These are phyloP conservation scores for Lycia hirtaria DNA, from an alignment of 2,888 invertebrate genomes.

Conservation along the genomic window DNA sequence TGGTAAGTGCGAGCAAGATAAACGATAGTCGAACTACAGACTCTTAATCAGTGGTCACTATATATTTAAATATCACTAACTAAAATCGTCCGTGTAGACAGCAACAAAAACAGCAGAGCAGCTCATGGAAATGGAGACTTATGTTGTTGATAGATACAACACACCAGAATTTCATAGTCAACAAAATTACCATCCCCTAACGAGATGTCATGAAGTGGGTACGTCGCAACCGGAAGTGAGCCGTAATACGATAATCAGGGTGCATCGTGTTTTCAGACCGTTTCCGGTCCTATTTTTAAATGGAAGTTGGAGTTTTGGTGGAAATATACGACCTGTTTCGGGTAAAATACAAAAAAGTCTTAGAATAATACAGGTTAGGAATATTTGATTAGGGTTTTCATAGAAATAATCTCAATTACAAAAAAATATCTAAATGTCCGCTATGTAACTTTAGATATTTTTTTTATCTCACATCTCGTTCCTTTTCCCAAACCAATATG, in stretches of 20 bases:
- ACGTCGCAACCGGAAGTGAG: constrained; percentile 26
- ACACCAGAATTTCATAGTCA: neutral
- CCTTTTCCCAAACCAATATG: no score
- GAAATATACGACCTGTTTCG: neutral
- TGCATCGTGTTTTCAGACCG: constrained; percentile 12
- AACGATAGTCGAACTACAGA: no score
- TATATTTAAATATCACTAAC: no score
- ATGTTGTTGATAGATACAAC: neutral
- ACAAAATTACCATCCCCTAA: constrained; percentile 12
- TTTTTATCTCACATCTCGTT: no score
- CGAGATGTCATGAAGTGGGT: constrained; percentile 28
- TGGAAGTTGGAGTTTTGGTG: neutral
- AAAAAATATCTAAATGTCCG: no score
- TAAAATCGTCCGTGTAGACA: no score
- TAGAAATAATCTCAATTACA: no score
- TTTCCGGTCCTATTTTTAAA: constrained; percentile 8
- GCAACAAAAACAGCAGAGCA: neutral
- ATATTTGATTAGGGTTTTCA: no score
- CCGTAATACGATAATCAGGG: constrained; percentile 31
- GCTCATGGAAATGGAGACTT: neutral
- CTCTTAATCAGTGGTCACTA: no score
- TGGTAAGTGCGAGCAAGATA: no score
- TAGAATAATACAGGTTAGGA: no score
- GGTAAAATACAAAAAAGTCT: neutral
- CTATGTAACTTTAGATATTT: no score